Base-by-base conservation (phyloP, 2,888 invertebrate species). In the Watsonalla binaria region DNA sequence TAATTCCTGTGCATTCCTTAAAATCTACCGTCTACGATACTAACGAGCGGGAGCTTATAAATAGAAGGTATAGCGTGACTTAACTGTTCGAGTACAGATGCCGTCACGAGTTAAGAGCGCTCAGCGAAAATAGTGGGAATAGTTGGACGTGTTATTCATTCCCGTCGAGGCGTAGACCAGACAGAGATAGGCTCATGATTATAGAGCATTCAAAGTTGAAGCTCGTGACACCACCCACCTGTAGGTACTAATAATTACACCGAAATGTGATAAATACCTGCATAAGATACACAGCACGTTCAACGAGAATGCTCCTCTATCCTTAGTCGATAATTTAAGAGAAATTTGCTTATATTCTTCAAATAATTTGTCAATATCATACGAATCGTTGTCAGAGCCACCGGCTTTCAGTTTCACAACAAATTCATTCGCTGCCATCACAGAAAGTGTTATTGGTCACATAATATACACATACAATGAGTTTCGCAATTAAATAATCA, bases 271-370 rank as follows among this genome's bases (percentile, higher is more conserved):
- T 48, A 33, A 15, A 14, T 71, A 89, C 90, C 90, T 87, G 84
- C 86, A 88, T 33, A 90, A 57, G 56, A 80, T 80, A 67, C 87
- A 87, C 5, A 90, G 65, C 14, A 87, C 79, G 57, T 89, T 90
- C 13, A 90, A 60, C 8, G 86, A 77, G 54, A 89, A 85, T 5
- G 68, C 34, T 11, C 77, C 77, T 53, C 62, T 74, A 45, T 87
- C 82, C 60, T 82, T 83, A 0, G 67, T 37, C 7, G 73, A 46
- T 68, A 88, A 68, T 56, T 75, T 78, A 0, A 55, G 50, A 37
- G 66, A 59, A 69, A 85, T 73, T 15, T 46, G 59, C 55, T 74
- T 80, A 51, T 70, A 88, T 58, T 82, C 79, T 5, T 62, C 61
- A 46, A 63, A 71, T 47, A 75, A 70, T 65, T 67, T 63, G 0